Percentiles rank a stretch among this genome's conserved stretches.
Evolutionary conservation across 1,140 invertebrate genomes (phyloP).

Genomic region (Ditylenchus dipsaci): DNA sequence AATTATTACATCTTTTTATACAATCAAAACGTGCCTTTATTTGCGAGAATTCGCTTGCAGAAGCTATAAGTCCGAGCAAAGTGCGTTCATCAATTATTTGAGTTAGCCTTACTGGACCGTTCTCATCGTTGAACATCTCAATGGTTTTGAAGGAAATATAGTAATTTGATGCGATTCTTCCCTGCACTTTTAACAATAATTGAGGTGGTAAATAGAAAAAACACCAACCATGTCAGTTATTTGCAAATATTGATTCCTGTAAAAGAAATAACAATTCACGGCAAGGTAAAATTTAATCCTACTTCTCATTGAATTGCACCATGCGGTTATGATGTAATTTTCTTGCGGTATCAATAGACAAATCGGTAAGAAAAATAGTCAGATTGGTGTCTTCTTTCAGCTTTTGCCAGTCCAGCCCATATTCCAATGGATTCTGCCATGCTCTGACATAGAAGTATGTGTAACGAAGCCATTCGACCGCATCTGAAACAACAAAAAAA

Average conservation of each 20-base stretch:
- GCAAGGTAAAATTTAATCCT: slow-evolving; percentile 58
- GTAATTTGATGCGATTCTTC: slow-evolving; percentile 90
- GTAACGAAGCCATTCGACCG: slow-evolving; percentile 93
- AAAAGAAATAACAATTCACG: slow-evolving; percentile 66
- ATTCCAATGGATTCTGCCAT: slow-evolving; percentile 82
- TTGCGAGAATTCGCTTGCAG: slow-evolving; percentile 89
- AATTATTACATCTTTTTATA: too few relatives aligned
- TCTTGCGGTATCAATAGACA: slow-evolving; percentile 75
- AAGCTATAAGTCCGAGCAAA: slow-evolving; percentile 80
- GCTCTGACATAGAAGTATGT: slow-evolving; percentile 93
- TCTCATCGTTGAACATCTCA: slow-evolving; percentile 73
- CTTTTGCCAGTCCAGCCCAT: slow-evolving; percentile 73
- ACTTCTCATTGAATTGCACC: slow-evolving; percentile 64
- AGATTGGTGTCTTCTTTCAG: slow-evolving; percentile 73
- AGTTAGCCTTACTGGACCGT: slow-evolving; percentile 63
- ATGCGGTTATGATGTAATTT: slow-evolving; percentile 84
- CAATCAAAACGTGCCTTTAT: slow-evolving; percentile 74
- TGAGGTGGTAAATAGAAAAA: too few relatives aligned
- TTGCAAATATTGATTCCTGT: slow-evolving; percentile 64
- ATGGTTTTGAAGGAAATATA: slow-evolving; percentile 96
- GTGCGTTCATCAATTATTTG: slow-evolving; percentile 79
- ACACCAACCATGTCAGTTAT: too few relatives aligned
- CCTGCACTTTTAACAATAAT: slow-evolving; percentile 68
- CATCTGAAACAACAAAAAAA: slow-evolving; percentile 85
- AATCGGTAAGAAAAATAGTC: slow-evolving; percentile 68